Evolutionary conservation across 2,888 invertebrate genomes (phyloP).

Genomic region (Pycnomerus fuliginosus): DNA sequence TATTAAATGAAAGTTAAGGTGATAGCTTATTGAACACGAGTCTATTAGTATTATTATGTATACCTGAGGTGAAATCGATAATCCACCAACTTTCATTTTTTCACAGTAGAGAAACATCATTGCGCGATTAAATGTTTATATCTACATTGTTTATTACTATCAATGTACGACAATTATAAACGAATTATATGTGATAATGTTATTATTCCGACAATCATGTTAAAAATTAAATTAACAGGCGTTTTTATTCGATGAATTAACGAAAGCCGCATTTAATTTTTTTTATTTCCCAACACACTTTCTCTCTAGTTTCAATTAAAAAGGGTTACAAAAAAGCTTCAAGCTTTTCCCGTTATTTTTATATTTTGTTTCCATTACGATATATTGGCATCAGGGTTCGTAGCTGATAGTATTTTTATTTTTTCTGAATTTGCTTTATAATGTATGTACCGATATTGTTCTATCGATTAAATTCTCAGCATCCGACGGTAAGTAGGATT

Average conservation of each 20-base stretch:
- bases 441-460: too few relatives aligned
- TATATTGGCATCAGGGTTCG: conserved; percentile 11
- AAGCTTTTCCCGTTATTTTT: conserved; percentile 17
- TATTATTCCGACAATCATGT: conserved; percentile 14
- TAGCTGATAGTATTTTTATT: conserved; percentile 16
- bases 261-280: conserved; percentile 13
- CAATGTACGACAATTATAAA: conserved; percentile 11
- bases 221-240: conserved; percentile 12
- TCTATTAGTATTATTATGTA: too few relatives aligned
- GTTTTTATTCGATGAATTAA: conserved; percentile 10
- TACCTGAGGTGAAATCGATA: conserved; percentile 20
- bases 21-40: too few relatives aligned
- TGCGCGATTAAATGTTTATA: conserved; percentile 14
- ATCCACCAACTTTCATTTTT: conserved; percentile 19
- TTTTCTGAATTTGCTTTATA: conserved; percentile 16
- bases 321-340: conserved; percentile 10
- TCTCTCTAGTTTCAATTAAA: conserved; percentile 23
- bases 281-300: conserved; percentile 17
- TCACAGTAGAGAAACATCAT: conserved; percentile 11
- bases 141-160: conserved; percentile 10
- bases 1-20: too few relatives aligned
- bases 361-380: conserved; percentile 24
- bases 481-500: conserved; percentile 18
- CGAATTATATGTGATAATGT: conserved; percentile 20
- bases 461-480: conserved; percentile 14